Base-by-base conservation (phyloP, 1,140 invertebrate genomes). In the Drosophila suzukii region DNA sequence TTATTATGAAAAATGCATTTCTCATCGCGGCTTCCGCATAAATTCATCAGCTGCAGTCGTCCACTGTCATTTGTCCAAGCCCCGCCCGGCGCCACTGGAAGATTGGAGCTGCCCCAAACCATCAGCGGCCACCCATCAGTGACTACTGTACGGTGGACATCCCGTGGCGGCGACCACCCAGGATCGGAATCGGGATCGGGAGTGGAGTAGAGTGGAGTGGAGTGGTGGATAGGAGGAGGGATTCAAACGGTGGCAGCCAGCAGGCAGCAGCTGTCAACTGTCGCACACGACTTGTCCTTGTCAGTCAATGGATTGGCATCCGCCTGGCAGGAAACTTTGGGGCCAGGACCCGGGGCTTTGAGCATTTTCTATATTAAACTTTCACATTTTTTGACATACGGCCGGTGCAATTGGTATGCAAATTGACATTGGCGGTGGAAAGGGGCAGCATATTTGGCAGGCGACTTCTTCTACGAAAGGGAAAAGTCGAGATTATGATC, bases 341-440 rank as follows among this genome's bases (percentile, higher is more conserved):
- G 74, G 44, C 43, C 57, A 32, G 32, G 58, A 47, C 61, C 34
- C 49, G 24, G 17, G 43, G 38, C 56, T 77, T 71, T 78, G 68
- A 81, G 77, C 50, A 89, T 89, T 88, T 88, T 88, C 84, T 88
- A 88, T 88, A 88, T 88, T 89, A 90, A 89, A 88, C 84, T 90
- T 72, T 88, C 81, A 84, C 83, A 88, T 73, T 88, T 86, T 86
- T 89, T 89, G 84, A 88, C 83, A 82, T 82, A 76, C 71, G 79
- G 67, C 46, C 49, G 49, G 57, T 82, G 79, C 76, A 89, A 80
- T 88, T 89, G 83, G 79, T 88, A 88, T 88, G 83, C 83, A 88
- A 88, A 88, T 88, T 89, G 82, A 36, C 56, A 74, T 55, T 57
- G 71, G n/a, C n/a, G 10, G n/a, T 12, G 49, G 57, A 65, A 51